Evolutionary conservation across 2,797 vertebrate genomes (phyloP), one percentile per base, ranked within the genome.

Genomic region (Vultur gryphus): DNA sequence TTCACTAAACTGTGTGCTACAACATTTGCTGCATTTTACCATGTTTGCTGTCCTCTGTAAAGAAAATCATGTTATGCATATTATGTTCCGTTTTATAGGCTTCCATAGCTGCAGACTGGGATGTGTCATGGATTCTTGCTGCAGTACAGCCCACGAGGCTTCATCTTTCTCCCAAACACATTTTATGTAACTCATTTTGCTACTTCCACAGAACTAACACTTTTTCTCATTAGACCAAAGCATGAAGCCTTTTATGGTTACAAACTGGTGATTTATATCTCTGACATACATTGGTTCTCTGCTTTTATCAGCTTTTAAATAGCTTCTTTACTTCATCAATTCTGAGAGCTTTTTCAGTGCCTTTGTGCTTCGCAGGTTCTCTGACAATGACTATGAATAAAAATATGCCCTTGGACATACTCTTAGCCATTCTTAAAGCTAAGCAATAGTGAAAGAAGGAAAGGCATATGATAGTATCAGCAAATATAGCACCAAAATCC

Each of bases 401-500:
- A 90, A 89, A 95, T 89, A 94, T 69, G 93, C 46, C 96, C 93
- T 96, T 97, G 95, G 84, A 95, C 37, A 83, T 77, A 48, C 15
- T 76, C 35, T 41, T 89, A 92, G 59, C 24, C 49, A 58, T 80
- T 91, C 82, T 95, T 92, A 92, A 95, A 93, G 44, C 64, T 90
- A 85, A 93, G 44, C 24, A 93, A 78, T 54, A 93, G 71, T 62
- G 84, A 72, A 90, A 90, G 93, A 91, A 89, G 71, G 84, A 93
- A 93, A 95, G 52, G 37, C 95, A 95, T 95, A 87, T 95, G 57
- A 81, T 73, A 80, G 84, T 89, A 94, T 96, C 93, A 95, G 92
- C 95, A 97, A 93, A 89, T 89, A 64, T 43, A 94, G 41, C 57
- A 90, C 73, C 59, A 90, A 89, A 90, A 83, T 67, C 80, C 41